Percentiles rank a stretch among this genome's conserved stretches.
Evolutionary conservation across 1,140 invertebrate genomes (phyloP).

Genomic region (Leptinotarsa texana): DNA sequence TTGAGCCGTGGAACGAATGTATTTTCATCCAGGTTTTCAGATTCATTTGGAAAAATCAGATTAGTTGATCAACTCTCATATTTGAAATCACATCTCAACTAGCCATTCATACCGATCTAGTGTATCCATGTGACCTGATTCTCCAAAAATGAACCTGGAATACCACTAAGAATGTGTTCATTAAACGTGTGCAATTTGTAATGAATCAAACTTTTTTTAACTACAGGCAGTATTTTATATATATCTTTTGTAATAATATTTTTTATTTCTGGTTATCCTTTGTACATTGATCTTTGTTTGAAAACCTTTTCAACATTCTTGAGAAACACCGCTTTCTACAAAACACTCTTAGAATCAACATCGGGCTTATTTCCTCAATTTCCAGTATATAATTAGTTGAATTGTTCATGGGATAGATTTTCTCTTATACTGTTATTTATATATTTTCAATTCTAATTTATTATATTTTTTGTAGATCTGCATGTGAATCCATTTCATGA

Average conservation of each 20-base stretch:
- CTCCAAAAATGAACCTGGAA: background rate
- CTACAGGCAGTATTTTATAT: too few species aligned
- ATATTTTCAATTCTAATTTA: slow-evolving; percentile 17
- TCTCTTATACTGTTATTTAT: background rate
- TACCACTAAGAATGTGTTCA: slow-evolving; percentile 10
- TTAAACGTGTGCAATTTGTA: slow-evolving; percentile 14
- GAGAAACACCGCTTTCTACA: too few species aligned
- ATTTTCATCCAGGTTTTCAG: background rate
- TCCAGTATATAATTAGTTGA: slow-evolving; percentile 1
- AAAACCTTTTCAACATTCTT: too few species aligned
- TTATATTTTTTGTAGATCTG: slow-evolving; percentile 26
- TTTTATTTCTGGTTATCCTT: too few species aligned
- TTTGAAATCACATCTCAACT: too few species aligned
- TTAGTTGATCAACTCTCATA: too few species aligned
- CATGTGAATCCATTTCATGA: slow-evolving; percentile 10
- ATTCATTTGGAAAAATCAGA: background rate
- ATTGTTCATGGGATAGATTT: slow-evolving; percentile 12
- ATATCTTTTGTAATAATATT: too few species aligned
- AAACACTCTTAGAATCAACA: too few species aligned
- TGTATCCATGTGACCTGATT: background rate
- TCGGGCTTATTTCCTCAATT: slow-evolving; percentile 1
- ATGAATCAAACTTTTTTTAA: slow-evolving; percentile 13
- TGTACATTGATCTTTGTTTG: too few species aligned
- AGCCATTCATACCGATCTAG: too few species aligned
- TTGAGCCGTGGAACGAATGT: background rate